Conservation (phyloP, 1,140 invertebrate genomes). For the Bombyx mori region DNA sequence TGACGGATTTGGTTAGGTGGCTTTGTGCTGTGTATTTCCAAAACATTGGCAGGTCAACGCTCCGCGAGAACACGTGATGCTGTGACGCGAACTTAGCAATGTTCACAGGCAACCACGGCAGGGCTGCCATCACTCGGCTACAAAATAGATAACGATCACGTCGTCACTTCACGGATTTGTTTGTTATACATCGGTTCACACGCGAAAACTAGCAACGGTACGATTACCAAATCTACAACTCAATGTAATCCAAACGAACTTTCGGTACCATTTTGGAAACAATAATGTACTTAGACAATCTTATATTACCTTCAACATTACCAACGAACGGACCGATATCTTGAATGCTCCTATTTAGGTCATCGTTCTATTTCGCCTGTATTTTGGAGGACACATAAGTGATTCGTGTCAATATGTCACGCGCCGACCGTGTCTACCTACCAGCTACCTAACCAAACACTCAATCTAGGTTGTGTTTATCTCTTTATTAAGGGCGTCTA, state of each 20-base stretch:
- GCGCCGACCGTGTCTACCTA: neutral
- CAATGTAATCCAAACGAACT: constrained; percentile 17
- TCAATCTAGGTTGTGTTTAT: constrained; percentile 15
- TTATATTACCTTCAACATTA: constrained; percentile 18
- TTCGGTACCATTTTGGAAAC: neutral
- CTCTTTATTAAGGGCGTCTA: constrained; percentile 13
- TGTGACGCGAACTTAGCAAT: constrained; percentile 33
- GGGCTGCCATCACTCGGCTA: constrained; percentile 36
- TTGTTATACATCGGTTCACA: constrained; percentile 17
- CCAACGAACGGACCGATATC: constrained; percentile 37
- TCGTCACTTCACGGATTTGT: constrained; percentile 10
- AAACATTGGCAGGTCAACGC: constrained; percentile 58
- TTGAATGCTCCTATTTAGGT: constrained; percentile 48
- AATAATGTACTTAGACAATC: constrained; percentile 1
- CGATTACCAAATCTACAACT: neutral
- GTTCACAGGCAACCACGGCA: constrained; percentile 22
- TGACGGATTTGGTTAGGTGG: constrained; percentile 29
- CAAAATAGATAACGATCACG: constrained; percentile 6
- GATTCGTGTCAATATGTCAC: constrained; percentile 27
- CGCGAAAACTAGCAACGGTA: constrained; percentile 1
- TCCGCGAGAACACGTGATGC: constrained; percentile 50
- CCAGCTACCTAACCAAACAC: constrained; percentile 4
- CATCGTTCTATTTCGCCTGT: constrained; percentile 32
- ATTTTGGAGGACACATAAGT: constrained; percentile 22
- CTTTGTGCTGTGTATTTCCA: constrained; percentile 39